Percentiles rank a stretch among this genome's conserved stretches.
phyloP scores from a whole-genome alignment of 2,113 vertebrate species.

The Prunella fulvescens region DNA sequence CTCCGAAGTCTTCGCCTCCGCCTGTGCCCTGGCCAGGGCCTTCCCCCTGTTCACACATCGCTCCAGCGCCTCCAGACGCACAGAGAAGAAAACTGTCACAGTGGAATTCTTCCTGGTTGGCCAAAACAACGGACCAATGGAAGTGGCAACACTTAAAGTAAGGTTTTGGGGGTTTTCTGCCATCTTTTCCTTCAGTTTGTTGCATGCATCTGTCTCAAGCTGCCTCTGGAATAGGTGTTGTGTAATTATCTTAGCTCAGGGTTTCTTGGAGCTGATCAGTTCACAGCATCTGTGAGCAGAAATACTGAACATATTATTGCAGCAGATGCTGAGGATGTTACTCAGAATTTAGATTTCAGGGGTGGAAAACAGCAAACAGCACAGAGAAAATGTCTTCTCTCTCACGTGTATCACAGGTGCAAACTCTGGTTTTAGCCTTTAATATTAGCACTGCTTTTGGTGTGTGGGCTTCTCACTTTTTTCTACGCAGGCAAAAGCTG shows the following conservation, averaged over 20 bases:
- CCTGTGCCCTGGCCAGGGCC: constrained; percentile 89
- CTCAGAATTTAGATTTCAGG: background rate
- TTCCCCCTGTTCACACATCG: constrained; percentile 93
- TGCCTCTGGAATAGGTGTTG: background rate
- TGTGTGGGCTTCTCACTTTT: background rate
- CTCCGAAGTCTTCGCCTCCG: constrained; percentile 87
- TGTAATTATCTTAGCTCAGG: background rate
- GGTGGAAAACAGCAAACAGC: background rate
- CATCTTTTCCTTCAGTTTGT: background rate
- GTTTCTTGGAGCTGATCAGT: background rate
- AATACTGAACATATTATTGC: background rate
- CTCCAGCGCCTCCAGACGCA: constrained; percentile 77
- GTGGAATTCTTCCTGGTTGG: constrained; percentile 90
- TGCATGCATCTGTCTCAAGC: background rate
- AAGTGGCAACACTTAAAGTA: constrained; percentile 83
- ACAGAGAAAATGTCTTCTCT: background rate
- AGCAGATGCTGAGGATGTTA: background rate
- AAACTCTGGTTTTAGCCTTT: background rate
- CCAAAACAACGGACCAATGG: constrained; percentile 81
- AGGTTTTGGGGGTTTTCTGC: background rate
- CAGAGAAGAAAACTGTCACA: constrained; percentile 84
- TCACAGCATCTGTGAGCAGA: background rate
- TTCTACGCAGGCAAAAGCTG: background rate
- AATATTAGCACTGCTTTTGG: background rate
- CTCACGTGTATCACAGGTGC: background rate